Conservation (phyloP, 2,113 vertebrate genomes). For the Equus quagga region DNA sequence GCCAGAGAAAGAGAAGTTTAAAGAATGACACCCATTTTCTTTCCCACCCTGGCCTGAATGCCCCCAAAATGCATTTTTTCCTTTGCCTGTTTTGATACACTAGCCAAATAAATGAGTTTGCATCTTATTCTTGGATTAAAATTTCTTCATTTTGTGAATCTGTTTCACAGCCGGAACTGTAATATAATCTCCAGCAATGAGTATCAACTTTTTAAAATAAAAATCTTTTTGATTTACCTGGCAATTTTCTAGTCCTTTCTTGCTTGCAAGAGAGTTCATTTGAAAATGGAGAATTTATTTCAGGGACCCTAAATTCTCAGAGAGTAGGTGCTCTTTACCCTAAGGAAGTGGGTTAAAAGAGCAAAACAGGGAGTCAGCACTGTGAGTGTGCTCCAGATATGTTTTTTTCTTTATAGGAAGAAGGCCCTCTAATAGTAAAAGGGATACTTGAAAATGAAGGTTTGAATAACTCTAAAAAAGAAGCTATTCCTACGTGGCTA, state of each 20-base stretch:
- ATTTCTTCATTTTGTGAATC: neutral
- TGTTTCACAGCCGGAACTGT: neutral
- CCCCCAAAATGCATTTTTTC: neutral
- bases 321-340: neutral
- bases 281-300: slow-evolving; percentile 38
- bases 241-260: slow-evolving; percentile 41
- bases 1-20: neutral
- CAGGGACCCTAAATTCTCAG: neutral
- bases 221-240: neutral
- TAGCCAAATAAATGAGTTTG: neutral
- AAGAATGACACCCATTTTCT: neutral
- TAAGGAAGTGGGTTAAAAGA: neutral
- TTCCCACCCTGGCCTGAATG: neutral
- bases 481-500: neutral
- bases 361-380: neutral
- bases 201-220: neutral
- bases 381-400: neutral
- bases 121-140: neutral
- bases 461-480: neutral
- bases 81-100: neutral
- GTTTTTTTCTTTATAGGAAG: neutral
- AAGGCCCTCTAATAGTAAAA: neutral
- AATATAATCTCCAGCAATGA: neutral
- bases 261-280: neutral
- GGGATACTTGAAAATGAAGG: neutral